Conservation (phyloP, 2,797 vertebrate species). For the Sylvilagus floridanus region DNA sequence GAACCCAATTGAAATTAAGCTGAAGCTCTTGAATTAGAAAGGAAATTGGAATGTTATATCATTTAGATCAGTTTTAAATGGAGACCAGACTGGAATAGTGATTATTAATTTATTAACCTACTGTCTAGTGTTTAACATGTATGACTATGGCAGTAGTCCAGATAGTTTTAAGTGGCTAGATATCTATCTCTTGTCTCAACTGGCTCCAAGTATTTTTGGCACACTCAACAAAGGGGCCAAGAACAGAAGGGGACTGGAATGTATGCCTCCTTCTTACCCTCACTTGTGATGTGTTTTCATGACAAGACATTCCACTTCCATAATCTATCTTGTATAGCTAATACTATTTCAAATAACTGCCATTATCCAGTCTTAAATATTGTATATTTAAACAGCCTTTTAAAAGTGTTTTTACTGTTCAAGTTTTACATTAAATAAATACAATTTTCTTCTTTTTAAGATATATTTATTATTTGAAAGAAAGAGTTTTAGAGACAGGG, state of each 20-base stretch:
- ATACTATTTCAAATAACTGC: background rate
- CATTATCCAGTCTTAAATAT: slow-evolving; percentile 13
- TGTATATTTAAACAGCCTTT: slow-evolving; percentile 8
- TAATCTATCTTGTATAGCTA: background rate
- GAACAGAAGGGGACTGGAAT: background rate
- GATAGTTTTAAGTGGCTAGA: slow-evolving; percentile 32
- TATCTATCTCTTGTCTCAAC: slow-evolving; percentile 29
- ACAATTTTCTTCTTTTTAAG: too few species aligned
- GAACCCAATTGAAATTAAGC: background rate
- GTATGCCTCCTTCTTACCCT: background rate
- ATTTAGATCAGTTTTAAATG: slow-evolving; percentile 56
- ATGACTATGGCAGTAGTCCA: slow-evolving; percentile 49
- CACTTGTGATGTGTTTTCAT: background rate
- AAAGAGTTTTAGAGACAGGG: too few species aligned
- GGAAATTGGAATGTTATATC: slow-evolving; percentile 34
- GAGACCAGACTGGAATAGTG: slow-evolving; percentile 40
- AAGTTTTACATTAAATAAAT: slow-evolving; percentile 28
- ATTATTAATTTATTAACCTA: slow-evolving; percentile 71
- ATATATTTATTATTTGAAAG: too few species aligned
- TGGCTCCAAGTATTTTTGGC: slow-evolving; percentile 60
- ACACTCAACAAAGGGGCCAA: slow-evolving; percentile 30
- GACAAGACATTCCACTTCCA: slow-evolving; percentile 16
- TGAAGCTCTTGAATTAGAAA: slow-evolving; percentile 51
- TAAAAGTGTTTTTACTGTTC: background rate
- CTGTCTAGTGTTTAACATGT: slow-evolving; percentile 16